Evolutionary conservation across 2,888 invertebrate genomes (phyloP).

Genomic region (Salpingus planirostris): DNA sequence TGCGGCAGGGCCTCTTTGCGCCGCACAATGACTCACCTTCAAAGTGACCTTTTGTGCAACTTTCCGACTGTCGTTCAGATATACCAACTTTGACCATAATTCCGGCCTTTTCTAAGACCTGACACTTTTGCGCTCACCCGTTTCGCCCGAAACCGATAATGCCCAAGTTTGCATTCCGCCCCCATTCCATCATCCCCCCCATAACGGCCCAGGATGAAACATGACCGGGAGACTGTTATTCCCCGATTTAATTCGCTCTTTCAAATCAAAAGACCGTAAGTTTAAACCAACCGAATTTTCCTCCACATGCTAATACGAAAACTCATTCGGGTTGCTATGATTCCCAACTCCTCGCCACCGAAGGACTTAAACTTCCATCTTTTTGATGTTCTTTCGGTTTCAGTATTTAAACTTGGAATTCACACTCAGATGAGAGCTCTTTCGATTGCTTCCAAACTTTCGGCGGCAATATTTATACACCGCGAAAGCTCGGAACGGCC

Average conservation of each 20-base stretch:
- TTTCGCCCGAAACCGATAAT: too few relatives aligned
- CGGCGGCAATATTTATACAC: conserved; percentile 12
- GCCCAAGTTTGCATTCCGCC: conserved; percentile 11
- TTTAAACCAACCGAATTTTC: conserved; percentile 4
- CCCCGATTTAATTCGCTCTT: conserved; percentile 5
- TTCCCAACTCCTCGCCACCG: too few relatives aligned
- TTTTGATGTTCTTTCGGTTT: conserved; percentile 20
- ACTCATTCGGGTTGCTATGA: conserved; percentile 17
- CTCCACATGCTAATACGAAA: conserved; percentile 14
- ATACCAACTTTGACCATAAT: conserved; percentile 13
- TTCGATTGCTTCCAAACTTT: conserved; percentile 16
- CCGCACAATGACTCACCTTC: conserved; percentile 10
- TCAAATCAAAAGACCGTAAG: conserved; percentile 7
- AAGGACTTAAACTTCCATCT: conserved; percentile 19
- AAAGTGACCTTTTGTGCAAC: conserved; percentile 15
- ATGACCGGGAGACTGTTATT: conserved; percentile 8
- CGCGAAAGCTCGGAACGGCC: too few relatives aligned
- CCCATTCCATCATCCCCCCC: conserved; percentile 9
- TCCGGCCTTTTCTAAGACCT: conserved; percentile 7
- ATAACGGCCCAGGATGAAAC: too few relatives aligned
- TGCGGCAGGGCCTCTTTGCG: conserved; percentile 4
- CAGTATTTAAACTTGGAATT: conserved; percentile 17
- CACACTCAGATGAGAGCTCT: conserved; percentile 13
- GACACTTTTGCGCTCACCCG: conserved; percentile 10
- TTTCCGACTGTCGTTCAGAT: too few relatives aligned